These are phyloP conservation scores for Iphiclides podalirius DNA, from an alignment of 2,888 invertebrate species.

Conservation along the genomic window DNA sequence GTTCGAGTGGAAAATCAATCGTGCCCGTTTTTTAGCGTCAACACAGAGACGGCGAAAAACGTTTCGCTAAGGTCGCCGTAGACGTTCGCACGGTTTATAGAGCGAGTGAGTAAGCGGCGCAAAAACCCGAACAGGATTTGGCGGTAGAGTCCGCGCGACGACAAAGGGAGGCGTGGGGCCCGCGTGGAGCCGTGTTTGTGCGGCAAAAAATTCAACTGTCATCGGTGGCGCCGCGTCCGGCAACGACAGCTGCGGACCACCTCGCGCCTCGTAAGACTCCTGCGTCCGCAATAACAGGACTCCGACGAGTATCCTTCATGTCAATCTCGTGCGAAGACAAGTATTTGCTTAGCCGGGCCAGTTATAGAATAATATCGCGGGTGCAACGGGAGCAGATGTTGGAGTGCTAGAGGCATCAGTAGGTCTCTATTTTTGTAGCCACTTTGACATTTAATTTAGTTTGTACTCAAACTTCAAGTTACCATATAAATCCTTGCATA, in stretches of 20 bases:
- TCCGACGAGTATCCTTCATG: too few relatives aligned
- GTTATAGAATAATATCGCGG: too few relatives aligned
- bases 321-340: too few relatives aligned
- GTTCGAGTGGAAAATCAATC: constrained; percentile 49
- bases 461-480: too few relatives aligned
- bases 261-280: too few relatives aligned
- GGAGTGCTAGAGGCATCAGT: too few relatives aligned
- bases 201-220: constrained; percentile 36
- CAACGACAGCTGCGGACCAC: constrained; percentile 10
- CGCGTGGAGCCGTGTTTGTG: constrained; percentile 45
- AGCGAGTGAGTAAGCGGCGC: constrained; percentile 27
- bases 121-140: constrained; percentile 60
- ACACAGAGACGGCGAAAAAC: constrained; percentile 34
- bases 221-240: constrained; percentile 27
- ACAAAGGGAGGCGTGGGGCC: constrained; percentile 45
- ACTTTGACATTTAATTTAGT: too few relatives aligned
- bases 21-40: constrained; percentile 38
- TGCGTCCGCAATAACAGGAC: too few relatives aligned
- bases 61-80: constrained; percentile 36
- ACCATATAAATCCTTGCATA: too few relatives aligned
- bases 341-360: too few relatives aligned
- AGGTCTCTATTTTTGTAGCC: too few relatives aligned
- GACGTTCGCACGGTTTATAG: constrained; percentile 26
- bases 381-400: too few relatives aligned
- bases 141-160: constrained; percentile 54